phyloP scores from a whole-genome alignment of 2,888 invertebrate species.

The Hirtodrosophila trivittata region DNA sequence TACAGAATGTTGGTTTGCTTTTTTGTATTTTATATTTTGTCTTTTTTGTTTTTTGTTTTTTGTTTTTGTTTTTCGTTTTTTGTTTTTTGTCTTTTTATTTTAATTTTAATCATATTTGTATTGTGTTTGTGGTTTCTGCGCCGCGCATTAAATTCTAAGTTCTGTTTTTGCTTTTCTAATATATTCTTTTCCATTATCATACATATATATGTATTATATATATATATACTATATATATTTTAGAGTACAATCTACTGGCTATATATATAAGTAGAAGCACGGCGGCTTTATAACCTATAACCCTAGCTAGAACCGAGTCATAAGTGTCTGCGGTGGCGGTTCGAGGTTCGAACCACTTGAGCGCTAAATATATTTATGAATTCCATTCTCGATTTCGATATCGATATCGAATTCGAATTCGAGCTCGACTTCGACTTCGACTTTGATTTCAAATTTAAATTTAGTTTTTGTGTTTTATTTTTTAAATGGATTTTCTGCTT shows the following conservation, averaged over 20 bases:
- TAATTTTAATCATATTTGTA: conserved; percentile 16
- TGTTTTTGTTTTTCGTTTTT: conserved; percentile 34
- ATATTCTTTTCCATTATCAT: conserved; percentile 13
- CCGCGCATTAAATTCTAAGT: conserved; percentile 70
- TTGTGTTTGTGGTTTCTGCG: conserved; percentile 40
- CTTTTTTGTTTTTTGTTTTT: conserved; percentile 17
- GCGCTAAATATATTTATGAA: conserved; percentile 35
- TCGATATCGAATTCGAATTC: background rate
- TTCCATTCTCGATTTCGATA: background rate
- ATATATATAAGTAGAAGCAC: conserved; percentile 56
- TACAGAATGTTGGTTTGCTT: conserved; percentile 65
- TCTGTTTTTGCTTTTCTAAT: conserved; percentile 36
- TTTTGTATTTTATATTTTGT: conserved; percentile 13
- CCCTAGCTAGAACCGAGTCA: conserved; percentile 71
- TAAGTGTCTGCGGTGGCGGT: conserved; percentile 37
- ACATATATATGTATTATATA: conserved; percentile 11
- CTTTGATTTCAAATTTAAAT: background rate
- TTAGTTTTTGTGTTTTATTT: conserved; percentile 20
- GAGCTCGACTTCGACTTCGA: background rate
- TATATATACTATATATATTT: conserved; percentile 53
- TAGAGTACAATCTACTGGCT: conserved; percentile 80
- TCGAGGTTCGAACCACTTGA: conserved; percentile 47
- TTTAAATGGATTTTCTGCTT: conserved; percentile 9
- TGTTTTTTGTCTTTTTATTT: conserved; percentile 35
- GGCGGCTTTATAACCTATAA: conserved; percentile 56